Base-by-base conservation (phyloP, 2,113 vertebrate species). In the Semnopithecus entellus region DNA sequence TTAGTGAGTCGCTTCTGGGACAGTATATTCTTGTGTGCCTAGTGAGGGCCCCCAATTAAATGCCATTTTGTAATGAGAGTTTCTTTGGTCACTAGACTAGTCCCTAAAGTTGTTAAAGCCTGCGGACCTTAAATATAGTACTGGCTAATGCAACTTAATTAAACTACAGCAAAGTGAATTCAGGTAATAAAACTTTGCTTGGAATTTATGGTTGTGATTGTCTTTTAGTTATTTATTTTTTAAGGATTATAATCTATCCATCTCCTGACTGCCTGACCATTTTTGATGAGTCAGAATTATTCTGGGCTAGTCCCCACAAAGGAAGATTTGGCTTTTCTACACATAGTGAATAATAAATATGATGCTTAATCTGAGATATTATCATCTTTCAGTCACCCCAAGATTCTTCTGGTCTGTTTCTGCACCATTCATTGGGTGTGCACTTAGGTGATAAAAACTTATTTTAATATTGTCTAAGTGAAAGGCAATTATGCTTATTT, bases 61-160 rank as follows among this genome's bases (percentile, higher is more conserved):
- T 84, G 87, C 61, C 73, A 73, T 84, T 96, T 96, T 94, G 64
- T 84, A 78, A 94, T 79, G 81, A 93, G 30, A 70, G 57, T 76
- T 91, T 93, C 66, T 95, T 90, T 70, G n/a, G 97, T 97, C 80
- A 59, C 8, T 82, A 52, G 25, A 92, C 80, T 90, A 1, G 72
- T 96, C 38, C 55, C 45, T 72, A 13, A 59, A 95, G 70, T 81
- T 64, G 45, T 95, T 93, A 96, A 95, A 95, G 61, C 48, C 64
- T 92, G 32, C 35, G 88, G 75, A 97, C 52, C 22, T 38, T 43
- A 84, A 76, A 90, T 68, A 61, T 88, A 94, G 95, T 87, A 59
- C 75, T 93, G 66, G 50, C 27, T 45, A 52, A 32, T 90, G 20
- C 30, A 59, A 91, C 32, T 95, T 73, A 70, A 83, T 95, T 66